phyloP scores from a whole-genome alignment of 2,888 invertebrate species.

The Archips xylosteana region DNA sequence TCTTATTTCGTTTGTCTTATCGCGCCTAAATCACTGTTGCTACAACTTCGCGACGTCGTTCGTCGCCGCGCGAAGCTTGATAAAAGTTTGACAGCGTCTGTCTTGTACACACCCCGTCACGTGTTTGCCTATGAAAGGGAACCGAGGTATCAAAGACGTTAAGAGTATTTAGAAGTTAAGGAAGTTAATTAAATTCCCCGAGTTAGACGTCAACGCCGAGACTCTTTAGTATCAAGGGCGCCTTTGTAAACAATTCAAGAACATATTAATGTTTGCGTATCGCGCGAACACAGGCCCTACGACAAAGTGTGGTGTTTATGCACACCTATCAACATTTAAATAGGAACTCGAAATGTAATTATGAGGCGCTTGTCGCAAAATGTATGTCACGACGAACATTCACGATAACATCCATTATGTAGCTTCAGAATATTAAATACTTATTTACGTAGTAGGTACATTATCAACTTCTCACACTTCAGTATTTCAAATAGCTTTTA shows the following conservation, averaged over 20 bases:
- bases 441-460: slow-evolving; percentile 37
- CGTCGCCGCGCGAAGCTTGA: slow-evolving; percentile 56
- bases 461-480: slow-evolving; percentile 37
- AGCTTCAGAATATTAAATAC: slow-evolving; percentile 35
- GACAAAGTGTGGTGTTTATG: slow-evolving; percentile 53
- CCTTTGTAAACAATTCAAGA: slow-evolving; percentile 79
- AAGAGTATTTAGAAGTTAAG: slow-evolving; percentile 85
- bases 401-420: slow-evolving; percentile 34
- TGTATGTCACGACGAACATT: slow-evolving; percentile 50
- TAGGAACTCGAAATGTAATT: slow-evolving; percentile 71
- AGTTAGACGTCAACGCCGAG: slow-evolving; percentile 77
- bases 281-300: slow-evolving; percentile 71
- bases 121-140: slow-evolving; percentile 79
- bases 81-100: slow-evolving; percentile 81
- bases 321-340: slow-evolving; percentile 40
- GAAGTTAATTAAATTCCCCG: slow-evolving; percentile 84
- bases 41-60: slow-evolving; percentile 66
- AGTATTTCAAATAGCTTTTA: slow-evolving; percentile 39
- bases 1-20: slow-evolving; percentile 80
- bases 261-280: slow-evolving; percentile 79
- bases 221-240: slow-evolving; percentile 80
- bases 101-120: slow-evolving; percentile 72
- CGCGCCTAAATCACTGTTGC: slow-evolving; percentile 81
- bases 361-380: slow-evolving; percentile 63
- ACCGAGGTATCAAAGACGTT: slow-evolving; percentile 82